A percentile compares a stretch with the other conserved stretches of the same genome.
phyloP scores from a whole-genome alignment of 2,113 vertebrate genomes.

The Lampris megalopsis region DNA sequence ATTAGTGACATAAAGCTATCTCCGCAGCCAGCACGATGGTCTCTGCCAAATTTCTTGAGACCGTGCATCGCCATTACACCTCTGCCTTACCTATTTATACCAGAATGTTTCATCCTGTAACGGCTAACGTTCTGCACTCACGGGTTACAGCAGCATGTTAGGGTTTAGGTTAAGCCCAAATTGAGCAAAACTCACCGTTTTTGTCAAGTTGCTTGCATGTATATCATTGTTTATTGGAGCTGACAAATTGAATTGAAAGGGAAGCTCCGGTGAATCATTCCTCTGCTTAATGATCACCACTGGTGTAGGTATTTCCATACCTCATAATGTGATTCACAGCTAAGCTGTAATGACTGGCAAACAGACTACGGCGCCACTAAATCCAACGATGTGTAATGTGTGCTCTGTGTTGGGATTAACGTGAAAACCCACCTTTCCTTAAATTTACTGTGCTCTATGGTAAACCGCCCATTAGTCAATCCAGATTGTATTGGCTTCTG shows the following conservation, averaged over 20 bases:
- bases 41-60: constrained; percentile 70
- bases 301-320: neutral
- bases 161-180: constrained; percentile 25
- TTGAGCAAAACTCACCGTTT: neutral
- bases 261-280: neutral
- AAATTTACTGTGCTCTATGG: constrained; percentile 22
- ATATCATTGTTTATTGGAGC: neutral
- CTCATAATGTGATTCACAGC: neutral
- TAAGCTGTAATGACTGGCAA: neutral
- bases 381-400: neutral
- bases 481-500: constrained; percentile 43
- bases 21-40: constrained; percentile 58
- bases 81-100: constrained; percentile 44
- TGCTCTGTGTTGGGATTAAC: constrained; percentile 17
- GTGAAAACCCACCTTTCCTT: neutral
- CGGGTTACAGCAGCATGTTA: constrained; percentile 33
- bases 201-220: neutral
- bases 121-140: constrained; percentile 33
- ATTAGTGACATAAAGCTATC: constrained; percentile 71
- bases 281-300: neutral
- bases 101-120: constrained; percentile 36
- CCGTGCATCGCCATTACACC: constrained; percentile 61
- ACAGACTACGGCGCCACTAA: neutral
- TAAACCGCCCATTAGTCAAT: constrained; percentile 22
- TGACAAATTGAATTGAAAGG: neutral